A percentile compares a stretch with the other conserved stretches of the same genome.
Evolutionary conservation across 2,113 vertebrate species (phyloP).

Genomic region (Tenrec ecaudatus): DNA sequence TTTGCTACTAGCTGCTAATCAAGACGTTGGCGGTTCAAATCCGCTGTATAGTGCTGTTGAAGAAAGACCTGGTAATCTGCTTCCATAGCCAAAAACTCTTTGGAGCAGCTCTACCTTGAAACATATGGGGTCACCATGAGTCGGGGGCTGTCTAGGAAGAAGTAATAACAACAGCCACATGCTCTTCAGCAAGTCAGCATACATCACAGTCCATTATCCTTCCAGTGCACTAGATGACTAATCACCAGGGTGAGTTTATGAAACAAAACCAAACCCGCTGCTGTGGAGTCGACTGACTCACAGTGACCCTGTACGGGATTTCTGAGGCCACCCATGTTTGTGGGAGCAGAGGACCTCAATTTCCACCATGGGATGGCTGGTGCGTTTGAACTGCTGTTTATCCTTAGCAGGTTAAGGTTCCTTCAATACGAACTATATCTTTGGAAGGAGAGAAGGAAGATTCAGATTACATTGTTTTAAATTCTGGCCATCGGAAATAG

Average conservation of each 20-base stretch:
- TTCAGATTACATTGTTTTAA: slow-evolving; percentile 2
- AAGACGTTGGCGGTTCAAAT: background rate
- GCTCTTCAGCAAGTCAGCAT: background rate
- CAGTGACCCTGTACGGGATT: too few species aligned
- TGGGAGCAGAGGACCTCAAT: too few species aligned
- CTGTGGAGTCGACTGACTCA: too few species aligned
- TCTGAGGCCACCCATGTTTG: too few species aligned
- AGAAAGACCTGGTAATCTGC: background rate
- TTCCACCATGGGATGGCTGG: too few species aligned
- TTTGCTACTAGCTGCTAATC: background rate
- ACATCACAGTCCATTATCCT: background rate
- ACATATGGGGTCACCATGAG: background rate
- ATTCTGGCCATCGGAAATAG: background rate
- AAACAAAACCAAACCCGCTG: too few species aligned
- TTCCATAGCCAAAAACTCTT: background rate
- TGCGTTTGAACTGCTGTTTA: too few species aligned
- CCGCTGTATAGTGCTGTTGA: background rate
- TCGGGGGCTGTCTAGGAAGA: background rate
- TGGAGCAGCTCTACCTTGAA: background rate
- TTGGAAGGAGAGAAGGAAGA: background rate
- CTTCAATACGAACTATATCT: background rate
- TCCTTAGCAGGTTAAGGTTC: background rate
- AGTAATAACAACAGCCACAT: background rate
- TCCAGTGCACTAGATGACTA: background rate
- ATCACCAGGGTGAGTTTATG: background rate